Percentiles rank a stretch among this genome's conserved stretches.
phyloP scores from a whole-genome alignment of 37 sponge, comb jelly and placozoan genomes.

The Bolinopsis microptera region DNA sequence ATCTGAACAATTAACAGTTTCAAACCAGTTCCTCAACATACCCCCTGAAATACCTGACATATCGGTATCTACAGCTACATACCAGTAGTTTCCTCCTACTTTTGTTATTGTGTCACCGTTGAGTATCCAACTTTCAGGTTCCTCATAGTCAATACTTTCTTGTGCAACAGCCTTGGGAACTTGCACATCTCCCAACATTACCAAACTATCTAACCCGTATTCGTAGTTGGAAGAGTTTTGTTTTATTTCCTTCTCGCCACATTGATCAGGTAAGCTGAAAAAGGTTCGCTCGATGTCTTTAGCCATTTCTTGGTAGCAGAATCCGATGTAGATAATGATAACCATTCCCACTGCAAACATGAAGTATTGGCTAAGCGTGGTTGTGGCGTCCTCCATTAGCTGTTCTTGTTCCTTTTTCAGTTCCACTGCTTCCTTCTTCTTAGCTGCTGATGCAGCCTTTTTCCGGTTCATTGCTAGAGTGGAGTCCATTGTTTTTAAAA shows the following conservation, averaged over 20 bases:
- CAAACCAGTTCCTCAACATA: not conserved
- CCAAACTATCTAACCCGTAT: not conserved
- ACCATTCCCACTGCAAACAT: not conserved
- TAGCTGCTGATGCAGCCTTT: not conserved
- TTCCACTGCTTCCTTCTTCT: not conserved
- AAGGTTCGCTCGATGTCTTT: not conserved
- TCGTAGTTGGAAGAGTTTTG: not conserved
- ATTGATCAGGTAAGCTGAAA: not conserved
- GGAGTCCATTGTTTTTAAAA: too few relatives aligned
- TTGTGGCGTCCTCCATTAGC: not conserved
- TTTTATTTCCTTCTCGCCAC: not conserved
- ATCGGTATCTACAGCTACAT: not conserved
- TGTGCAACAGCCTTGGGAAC: not conserved
- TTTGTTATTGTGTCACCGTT: not conserved
- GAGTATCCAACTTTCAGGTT: not conserved
- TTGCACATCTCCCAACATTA: not conserved
- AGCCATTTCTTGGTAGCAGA: not conserved
- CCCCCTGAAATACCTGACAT: not conserved
- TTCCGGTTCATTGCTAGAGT: not conserved
- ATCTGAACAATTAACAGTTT: not conserved
- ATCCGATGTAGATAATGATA: not conserved
- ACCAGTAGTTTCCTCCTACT: not conserved
- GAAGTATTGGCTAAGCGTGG: not conserved
- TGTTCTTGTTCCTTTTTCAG: not conserved
- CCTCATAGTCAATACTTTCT: not conserved